Evolutionary conservation across 2,888 invertebrate species (phyloP), one percentile per base, ranked within the genome.

Genomic region (Polydrusus pterygomalis): DNA sequence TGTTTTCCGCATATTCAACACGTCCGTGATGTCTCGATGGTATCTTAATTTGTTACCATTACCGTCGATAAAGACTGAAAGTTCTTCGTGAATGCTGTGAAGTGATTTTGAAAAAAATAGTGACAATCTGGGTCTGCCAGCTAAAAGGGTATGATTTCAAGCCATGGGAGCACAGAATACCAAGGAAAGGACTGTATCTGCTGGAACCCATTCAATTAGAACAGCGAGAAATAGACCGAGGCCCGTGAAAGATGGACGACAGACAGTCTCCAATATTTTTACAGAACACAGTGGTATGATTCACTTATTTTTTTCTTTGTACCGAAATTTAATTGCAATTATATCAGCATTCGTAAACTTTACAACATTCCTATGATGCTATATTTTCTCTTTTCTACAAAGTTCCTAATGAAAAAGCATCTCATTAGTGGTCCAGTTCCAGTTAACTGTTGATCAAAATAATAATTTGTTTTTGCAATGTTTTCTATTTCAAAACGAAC

Each of bases 111-210:
- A 65, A 74, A 77, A 67, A 56, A 51, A 58, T 40, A 81, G 85
- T 83, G 84, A 85, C 84, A 83, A 83, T 84, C 82, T 83, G 87
- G 83, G 86, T 73, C 67, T 64, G 74, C 74, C 68, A 69, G 71
- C 64, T 85, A 80, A 75, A 80, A 80, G 85, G 86, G 85, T 81
- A 87, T 88, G 88, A 85, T 85, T 88, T 85, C 86, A 63, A 64
- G 87, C 87, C 88, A 96, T 96, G 96, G 96, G 96, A 89, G 96
- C 96, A 87, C 96, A 96, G 91, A 96, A 96, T 91, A 95, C 95
- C 88, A 96, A 97, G 90, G 96, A 96, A 90, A 93, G 95, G 87
- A 92, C 93, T 85, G 91, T 93, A 85, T 91, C 92, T 85, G 20
- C 91, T 87, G 94, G 91, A 84, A 92, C 92, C 85, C 88, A 87